phyloP scores from a whole-genome alignment of 1,140 invertebrate species.

The Piezodorus guildinii region DNA sequence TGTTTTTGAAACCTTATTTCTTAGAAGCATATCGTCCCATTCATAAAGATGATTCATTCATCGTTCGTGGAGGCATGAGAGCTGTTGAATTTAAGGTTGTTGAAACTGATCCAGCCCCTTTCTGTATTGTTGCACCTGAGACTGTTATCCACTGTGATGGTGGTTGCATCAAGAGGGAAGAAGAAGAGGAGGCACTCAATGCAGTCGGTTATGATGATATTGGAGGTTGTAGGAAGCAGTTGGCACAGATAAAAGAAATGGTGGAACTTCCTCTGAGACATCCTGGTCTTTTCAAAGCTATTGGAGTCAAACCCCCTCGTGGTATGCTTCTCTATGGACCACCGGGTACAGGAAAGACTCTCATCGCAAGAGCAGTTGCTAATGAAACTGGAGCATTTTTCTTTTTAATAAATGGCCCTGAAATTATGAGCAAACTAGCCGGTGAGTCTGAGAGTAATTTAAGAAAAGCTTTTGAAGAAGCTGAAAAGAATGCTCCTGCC shows the following conservation, averaged over 20 bases:
- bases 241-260: constrained; percentile 99
- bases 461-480: constrained; percentile 97
- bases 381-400: constrained; percentile 99
- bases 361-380: constrained; percentile 96
- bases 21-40: constrained; percentile 97
- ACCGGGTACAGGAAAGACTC: constrained; percentile 91
- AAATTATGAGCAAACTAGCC: constrained; percentile 99
- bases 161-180: constrained; percentile 96
- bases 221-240: constrained; percentile 94
- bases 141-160: constrained; percentile 99
- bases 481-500: constrained; percentile 97
- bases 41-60: constrained; percentile 95
- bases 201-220: constrained; percentile 99
- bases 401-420: constrained; percentile 98
- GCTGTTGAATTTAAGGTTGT: constrained; percentile 99
- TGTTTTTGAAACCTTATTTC: constrained; percentile 98
- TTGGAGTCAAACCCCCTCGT: constrained; percentile 89
- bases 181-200: constrained; percentile 95
- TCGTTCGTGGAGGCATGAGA: constrained; percentile 94
- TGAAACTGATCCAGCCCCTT: constrained; percentile 94
- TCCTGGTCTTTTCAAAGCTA: constrained; percentile 95
- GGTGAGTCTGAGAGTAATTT: constrained; percentile 97
- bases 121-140: constrained; percentile 97
- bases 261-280: constrained; percentile 96
- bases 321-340: constrained; percentile 96